Evolutionary conservation across 1,140 invertebrate species (phyloP), one percentile per base, ranked within the genome.

Genomic region (Bombus vancouverensis): DNA sequence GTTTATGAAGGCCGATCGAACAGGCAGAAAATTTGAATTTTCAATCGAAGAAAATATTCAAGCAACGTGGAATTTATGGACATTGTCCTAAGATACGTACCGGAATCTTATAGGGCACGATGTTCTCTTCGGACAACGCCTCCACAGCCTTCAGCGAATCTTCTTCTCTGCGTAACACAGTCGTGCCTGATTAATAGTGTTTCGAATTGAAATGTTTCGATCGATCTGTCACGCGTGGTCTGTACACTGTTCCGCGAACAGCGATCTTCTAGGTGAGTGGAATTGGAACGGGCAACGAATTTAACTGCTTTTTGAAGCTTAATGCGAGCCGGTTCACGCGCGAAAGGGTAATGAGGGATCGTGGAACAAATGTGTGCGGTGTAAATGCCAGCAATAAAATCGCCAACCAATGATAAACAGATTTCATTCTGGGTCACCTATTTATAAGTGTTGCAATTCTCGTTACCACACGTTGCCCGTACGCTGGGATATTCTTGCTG

Each of bases 71-170:
- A 28, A 34, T 34, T 28, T 37, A 9, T n/a, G 0, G 28, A 32
- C 47, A 53, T 8, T 76, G 28, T 28, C 18, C 39, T 13, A 13
- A n/a, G 59, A 71, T 78, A 94, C 94, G 92, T 91, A 95, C 95
- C 57, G 94, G 92, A 86, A 95, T 95, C 79, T 94, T 94, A 88
- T 95, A 95, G 15, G 95, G 94, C 42, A 94, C 94, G 83, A 95
- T 93, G 84, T 93, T 93, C 37, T 94, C 93, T 47, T 95, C 91
- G 73, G 92, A 86, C 91, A 95, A 90, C 53, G 91, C 93, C 83
- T 95, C 92, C 59, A 92, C 80, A 47, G 91, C 81, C 86, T 94
- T 92, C 78, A 83, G 87, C 66, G 92, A 87, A 85, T 94, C 93
- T 87, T 94, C 93, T 91, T 90, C 91, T 93, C 94, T 95, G 91